Conservation (phyloP, 2,797 vertebrate species). For the Smutsia temminckii region DNA sequence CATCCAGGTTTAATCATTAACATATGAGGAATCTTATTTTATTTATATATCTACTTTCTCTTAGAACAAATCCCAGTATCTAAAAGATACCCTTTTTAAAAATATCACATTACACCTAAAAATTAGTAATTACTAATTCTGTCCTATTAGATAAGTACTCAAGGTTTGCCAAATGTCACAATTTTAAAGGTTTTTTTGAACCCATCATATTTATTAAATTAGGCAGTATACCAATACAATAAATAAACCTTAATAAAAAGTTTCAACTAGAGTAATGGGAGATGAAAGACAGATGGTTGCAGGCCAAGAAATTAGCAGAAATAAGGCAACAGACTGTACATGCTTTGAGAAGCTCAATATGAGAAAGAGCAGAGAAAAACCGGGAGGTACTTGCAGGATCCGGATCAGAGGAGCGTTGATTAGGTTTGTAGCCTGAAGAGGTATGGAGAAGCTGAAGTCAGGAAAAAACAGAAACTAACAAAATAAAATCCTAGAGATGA, state of each 20-base stretch:
- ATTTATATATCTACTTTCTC: neutral
- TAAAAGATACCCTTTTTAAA: neutral
- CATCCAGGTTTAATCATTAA: neutral
- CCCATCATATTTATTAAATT: neutral
- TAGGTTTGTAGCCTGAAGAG: neutral
- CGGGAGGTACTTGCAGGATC: neutral
- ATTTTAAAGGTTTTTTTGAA: neutral
- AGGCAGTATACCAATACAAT: constrained; percentile 11
- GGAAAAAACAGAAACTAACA: neutral
- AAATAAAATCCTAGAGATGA: neutral
- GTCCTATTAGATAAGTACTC: constrained; percentile 15
- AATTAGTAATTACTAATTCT: neutral
- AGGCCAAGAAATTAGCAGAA: constrained; percentile 19
- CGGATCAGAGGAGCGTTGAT: neutral
- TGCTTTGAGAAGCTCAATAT: neutral
- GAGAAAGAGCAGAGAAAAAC: neutral
- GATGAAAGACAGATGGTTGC: neutral
- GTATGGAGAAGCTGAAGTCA: neutral
- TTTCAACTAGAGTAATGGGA: neutral
- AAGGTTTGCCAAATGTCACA: neutral
- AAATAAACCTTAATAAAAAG: neutral
- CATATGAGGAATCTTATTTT: neutral
- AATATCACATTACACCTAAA: neutral
- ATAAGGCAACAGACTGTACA: constrained; percentile 12
- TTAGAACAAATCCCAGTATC: neutral